phyloP scores from a whole-genome alignment of 2,888 invertebrate genomes.

The Thymelicus acteon region DNA sequence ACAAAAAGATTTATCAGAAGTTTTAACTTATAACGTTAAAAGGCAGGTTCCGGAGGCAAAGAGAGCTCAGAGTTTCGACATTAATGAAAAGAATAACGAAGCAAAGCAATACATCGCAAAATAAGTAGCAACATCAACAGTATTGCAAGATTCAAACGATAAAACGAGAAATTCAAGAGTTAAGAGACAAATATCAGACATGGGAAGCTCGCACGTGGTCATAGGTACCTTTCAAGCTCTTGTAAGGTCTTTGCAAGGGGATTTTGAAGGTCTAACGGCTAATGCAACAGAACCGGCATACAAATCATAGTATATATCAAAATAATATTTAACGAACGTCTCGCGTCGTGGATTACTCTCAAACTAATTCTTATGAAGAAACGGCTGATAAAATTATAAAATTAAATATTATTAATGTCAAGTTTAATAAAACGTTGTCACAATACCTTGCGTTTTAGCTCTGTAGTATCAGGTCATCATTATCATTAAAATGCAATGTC shows the following conservation, averaged over 20 bases:
- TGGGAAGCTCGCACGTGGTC: slow-evolving; percentile 19
- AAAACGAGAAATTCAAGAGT: background rate
- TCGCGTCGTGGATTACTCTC: too few relatives aligned
- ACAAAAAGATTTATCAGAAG: background rate
- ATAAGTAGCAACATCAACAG: background rate
- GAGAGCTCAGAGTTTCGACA: background rate
- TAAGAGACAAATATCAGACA: slow-evolving; percentile 24
- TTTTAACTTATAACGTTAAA: background rate
- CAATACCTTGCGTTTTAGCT: too few relatives aligned
- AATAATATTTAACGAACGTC: background rate
- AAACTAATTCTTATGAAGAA: too few relatives aligned
- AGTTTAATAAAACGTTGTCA: too few relatives aligned
- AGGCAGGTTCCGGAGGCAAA: background rate
- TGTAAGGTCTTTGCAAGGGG: slow-evolving; percentile 6
- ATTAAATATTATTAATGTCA: too few relatives aligned
- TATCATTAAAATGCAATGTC: too few relatives aligned
- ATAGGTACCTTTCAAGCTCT: slow-evolving; percentile 28
- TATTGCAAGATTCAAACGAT: background rate
- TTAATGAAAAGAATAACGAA: background rate
- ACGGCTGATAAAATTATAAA: too few relatives aligned
- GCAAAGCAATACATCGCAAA: background rate
- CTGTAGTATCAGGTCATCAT: too few relatives aligned
- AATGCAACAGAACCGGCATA: background rate
- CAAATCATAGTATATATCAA: background rate
- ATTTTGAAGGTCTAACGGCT: background rate